phyloP scores from a whole-genome alignment of 2,888 invertebrate genomes.

The Leucophenga montana region DNA sequence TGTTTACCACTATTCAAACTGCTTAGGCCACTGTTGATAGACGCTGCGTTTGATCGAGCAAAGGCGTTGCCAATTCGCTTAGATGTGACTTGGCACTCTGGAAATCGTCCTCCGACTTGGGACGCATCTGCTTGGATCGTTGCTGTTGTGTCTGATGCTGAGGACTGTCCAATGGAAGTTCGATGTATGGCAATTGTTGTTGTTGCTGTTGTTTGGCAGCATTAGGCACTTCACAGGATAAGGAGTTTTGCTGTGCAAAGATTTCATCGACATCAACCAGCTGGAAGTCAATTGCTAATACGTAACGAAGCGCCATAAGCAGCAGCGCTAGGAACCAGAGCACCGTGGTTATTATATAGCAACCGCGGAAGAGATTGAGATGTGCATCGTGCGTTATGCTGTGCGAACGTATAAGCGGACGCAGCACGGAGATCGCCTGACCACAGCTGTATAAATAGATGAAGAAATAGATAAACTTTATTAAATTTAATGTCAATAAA shows the following conservation, averaged over 20 bases:
- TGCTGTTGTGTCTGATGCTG: constrained; percentile 35
- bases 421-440: constrained; percentile 63
- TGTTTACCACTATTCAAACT: constrained; percentile 14
- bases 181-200: constrained; percentile 45
- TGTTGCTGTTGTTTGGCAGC: constrained; percentile 43
- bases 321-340: constrained; percentile 64
- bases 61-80: constrained; percentile 61
- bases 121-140: constrained; percentile 35
- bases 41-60: constrained; percentile 46
- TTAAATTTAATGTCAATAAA: background rate
- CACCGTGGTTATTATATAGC: constrained; percentile 58
- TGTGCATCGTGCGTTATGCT: constrained; percentile 59
- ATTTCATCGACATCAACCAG: constrained; percentile 62
- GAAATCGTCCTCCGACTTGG: constrained; percentile 66
- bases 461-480: background rate
- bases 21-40: constrained; percentile 42
- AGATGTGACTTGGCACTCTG: constrained; percentile 68
- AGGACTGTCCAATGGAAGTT: constrained; percentile 54
- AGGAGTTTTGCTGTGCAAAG: constrained; percentile 45
- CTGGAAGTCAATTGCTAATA: constrained; percentile 67
- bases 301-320: constrained; percentile 63
- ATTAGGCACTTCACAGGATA: background rate
- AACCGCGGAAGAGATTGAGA: constrained; percentile 58
- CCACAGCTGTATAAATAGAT: constrained; percentile 54
- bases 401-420: constrained; percentile 62